Evolutionary conservation across 2,888 invertebrate species (phyloP), one percentile per base, ranked within the genome.

Genomic region (Macrosiphum euphorbiae): DNA sequence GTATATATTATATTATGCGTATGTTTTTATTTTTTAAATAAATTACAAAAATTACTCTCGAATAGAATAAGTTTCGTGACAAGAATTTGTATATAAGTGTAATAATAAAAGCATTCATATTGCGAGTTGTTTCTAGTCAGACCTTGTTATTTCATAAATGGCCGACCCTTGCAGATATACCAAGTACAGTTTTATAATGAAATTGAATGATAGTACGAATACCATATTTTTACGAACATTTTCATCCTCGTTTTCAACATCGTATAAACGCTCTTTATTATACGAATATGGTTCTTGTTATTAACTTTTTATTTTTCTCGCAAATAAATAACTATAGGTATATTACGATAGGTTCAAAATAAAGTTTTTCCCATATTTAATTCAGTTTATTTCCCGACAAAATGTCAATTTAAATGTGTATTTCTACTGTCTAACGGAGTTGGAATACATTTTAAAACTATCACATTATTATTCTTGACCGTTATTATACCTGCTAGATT

Each of bases 11-110:
- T 89, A 47, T 47, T 47, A 61, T 61, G 13, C 26, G 24, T 88
- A 55, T 41, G 55, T 55, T 55, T 88, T 88, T 88, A 52, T 41
- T 88, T 88, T 88, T 88, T 58, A 55, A 58, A 88, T 88, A 88
- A 88, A 55, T 35, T 88, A 58, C 55, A 88, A 58, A 88, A 88
- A 88, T 55, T 88, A 55, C 55, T 58, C 55, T 55, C 26, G 44
- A 88, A 88, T 88, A 88, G 87, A 88, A 52, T 88, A 35, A n/a
- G 50, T 88, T 50, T 52, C 52, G 87, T 88, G 87, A 88, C 87
- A 88, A 88, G 52, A 88, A 88, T 88, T 50, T 35, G 50, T 88
- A 35, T 52, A 50, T n/a, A 50, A 52, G 50, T n/a, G 50, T 88
- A 88, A 88, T 78, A 86, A 50, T 50, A 50, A 88, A 88, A 52